Evolutionary conservation across 1,140 invertebrate species (phyloP).

Genomic region (Colletes latitarsis): DNA sequence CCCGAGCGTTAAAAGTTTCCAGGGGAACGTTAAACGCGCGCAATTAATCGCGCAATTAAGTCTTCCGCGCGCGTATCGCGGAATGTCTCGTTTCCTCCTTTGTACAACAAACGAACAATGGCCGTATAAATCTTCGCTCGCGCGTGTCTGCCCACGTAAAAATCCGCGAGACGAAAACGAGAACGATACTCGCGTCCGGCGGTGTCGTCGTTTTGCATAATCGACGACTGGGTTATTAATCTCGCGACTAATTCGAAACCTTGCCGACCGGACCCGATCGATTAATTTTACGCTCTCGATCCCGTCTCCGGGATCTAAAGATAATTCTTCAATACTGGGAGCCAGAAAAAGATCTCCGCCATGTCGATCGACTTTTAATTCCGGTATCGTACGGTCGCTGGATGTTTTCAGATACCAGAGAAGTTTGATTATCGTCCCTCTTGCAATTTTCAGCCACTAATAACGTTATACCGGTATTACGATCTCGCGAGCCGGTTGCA

Average conservation of each 20-base stretch:
- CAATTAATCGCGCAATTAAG: slow-evolving; percentile 40
- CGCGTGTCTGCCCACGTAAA: slow-evolving; percentile 29
- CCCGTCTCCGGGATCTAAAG: too few relatives aligned
- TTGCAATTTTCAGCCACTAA: too few relatives aligned
- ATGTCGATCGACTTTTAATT: too few relatives aligned
- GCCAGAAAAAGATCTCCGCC: too few relatives aligned
- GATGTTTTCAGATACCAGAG: too few relatives aligned
- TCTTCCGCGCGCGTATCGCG: neutral
- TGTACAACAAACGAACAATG: slow-evolving; percentile 27
- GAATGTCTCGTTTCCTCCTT: slow-evolving; percentile 11
- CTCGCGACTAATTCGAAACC: neutral
- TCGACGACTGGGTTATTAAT: slow-evolving; percentile 3
- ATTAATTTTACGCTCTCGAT: too few relatives aligned
- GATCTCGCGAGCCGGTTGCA: too few relatives aligned
- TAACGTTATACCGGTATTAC: too few relatives aligned
- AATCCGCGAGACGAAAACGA: slow-evolving; percentile 22
- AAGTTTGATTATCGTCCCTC: too few relatives aligned
- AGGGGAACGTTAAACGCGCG: neutral
- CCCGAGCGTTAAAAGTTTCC: neutral
- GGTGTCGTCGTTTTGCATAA: neutral
- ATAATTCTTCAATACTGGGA: too few relatives aligned
- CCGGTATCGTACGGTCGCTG: too few relatives aligned
- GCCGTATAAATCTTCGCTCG: slow-evolving; percentile 29
- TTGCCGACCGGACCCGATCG: too few relatives aligned
- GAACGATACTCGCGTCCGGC: neutral